phyloP scores from a whole-genome alignment of 2,888 invertebrate species.

The Tetrapedia diversipes region DNA sequence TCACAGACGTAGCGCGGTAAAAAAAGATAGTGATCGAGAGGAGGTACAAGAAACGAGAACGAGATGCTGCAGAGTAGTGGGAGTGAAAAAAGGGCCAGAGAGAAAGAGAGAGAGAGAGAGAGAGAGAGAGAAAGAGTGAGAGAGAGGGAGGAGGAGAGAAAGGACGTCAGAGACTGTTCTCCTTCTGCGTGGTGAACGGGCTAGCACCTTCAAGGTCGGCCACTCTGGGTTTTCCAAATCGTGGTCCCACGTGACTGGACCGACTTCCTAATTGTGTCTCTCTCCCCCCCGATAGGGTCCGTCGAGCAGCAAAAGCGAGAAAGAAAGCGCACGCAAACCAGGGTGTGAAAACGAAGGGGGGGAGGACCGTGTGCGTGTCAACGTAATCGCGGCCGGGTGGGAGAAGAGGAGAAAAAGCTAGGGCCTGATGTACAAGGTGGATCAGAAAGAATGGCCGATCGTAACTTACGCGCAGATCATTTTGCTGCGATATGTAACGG shows the following conservation, averaged over 20 bases:
- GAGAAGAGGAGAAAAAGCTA: constrained; percentile 20
- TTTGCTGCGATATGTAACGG: no score
- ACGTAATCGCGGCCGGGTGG: constrained; percentile 51
- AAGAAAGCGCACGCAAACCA: neutral
- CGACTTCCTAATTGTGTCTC: constrained; percentile 79
- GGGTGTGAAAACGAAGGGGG: constrained; percentile 19
- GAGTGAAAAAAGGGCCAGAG: neutral
- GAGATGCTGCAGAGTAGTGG: neutral
- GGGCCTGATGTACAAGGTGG: constrained; percentile 50
- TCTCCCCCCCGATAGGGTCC: constrained; percentile 47
- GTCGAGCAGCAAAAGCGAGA: neutral
- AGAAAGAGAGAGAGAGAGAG: constrained; percentile 19
- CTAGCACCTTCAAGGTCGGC: constrained; percentile 76
- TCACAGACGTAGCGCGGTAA: neutral
- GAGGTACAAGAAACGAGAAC: neutral
- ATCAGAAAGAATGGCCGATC: constrained; percentile 52
- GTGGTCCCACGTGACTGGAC: constrained; percentile 69
- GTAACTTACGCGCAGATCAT: no score
- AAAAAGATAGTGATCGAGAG: neutral
- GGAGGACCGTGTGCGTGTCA: constrained; percentile 21
- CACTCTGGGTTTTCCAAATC: constrained; percentile 79
- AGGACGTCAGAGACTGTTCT: constrained; percentile 47
- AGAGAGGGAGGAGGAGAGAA: constrained; percentile 26
- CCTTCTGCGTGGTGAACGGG: constrained; percentile 65
- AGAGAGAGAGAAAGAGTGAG: no score